A percentile compares a stretch with the other conserved stretches of the same genome.
Conservation (phyloP, 2,888 invertebrate species). For the Argyresthia albistria region DNA sequence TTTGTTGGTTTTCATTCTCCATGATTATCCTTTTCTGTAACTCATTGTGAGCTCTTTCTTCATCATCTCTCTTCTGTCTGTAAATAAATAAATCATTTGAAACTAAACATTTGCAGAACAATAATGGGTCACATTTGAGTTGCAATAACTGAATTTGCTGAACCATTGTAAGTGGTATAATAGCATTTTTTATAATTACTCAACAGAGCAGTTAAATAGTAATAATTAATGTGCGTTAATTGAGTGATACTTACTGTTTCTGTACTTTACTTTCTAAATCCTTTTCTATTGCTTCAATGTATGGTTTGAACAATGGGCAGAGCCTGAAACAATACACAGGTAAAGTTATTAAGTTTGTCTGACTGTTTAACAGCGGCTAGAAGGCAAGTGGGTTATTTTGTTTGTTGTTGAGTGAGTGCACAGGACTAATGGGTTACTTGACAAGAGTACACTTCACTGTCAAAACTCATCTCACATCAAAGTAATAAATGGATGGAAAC, state of each 20-base stretch:
- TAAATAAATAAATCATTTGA: conserved; percentile 3
- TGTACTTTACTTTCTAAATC: conserved; percentile 87
- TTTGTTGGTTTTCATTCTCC: conserved; percentile 76
- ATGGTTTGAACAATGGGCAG: conserved; percentile 93
- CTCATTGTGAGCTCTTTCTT: conserved; percentile 68
- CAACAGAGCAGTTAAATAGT: not conserved
- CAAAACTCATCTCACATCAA: no score
- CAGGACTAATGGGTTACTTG: no score
- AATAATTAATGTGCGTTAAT: conserved; percentile 6
- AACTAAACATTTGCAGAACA: no score
- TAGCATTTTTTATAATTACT: not conserved
- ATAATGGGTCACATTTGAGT: no score
- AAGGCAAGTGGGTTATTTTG: no score
- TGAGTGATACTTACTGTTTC: conserved; percentile 36
- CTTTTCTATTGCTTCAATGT: conserved; percentile 91
- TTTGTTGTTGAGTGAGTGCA: no score
- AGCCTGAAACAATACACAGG: conserved; percentile 52
- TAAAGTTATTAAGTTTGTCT: no score
- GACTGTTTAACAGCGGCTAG: no score
- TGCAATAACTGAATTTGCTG: not conserved
- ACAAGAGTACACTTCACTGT: no score
- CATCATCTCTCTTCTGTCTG: conserved; percentile 67
- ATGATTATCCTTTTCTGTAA: conserved; percentile 73
- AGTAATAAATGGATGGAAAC: no score
- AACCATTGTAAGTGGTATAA: not conserved